Evolutionary conservation across 1,140 invertebrate genomes (phyloP).

Genomic region (Dolichoris vasculosae): DNA sequence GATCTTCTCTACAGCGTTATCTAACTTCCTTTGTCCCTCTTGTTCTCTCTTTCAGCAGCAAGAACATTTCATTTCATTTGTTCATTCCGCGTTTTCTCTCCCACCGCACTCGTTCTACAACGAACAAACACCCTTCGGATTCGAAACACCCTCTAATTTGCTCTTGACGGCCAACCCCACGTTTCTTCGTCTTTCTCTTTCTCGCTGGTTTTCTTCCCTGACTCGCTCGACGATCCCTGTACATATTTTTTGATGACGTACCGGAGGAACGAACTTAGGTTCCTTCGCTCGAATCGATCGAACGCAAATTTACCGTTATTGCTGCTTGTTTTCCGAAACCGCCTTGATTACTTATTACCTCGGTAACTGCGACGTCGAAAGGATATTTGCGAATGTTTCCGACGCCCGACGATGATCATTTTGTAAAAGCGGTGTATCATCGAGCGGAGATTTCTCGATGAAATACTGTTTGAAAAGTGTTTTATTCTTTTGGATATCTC

Average conservation of each 20-base stretch:
- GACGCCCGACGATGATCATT: too few relatives aligned
- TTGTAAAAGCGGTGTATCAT: too few relatives aligned
- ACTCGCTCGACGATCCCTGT: not conserved
- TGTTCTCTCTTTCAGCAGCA: conserved; percentile 57
- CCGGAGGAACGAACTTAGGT: not conserved
- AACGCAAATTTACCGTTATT: not conserved
- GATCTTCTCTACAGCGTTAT: conserved; percentile 20
- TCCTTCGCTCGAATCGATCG: too few relatives aligned
- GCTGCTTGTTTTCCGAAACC: too few relatives aligned
- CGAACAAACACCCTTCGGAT: conserved; percentile 66
- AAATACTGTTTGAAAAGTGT: too few relatives aligned
- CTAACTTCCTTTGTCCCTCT: conserved; percentile 54
- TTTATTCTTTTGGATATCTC: too few relatives aligned
- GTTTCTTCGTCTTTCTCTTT: conserved; percentile 33
- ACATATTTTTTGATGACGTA: conserved; percentile 38
- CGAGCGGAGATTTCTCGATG: too few relatives aligned
- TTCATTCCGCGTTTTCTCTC: conserved; percentile 65
- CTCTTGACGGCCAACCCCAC: conserved; percentile 60
- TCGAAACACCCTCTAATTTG: conserved; percentile 72
- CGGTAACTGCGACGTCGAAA: too few relatives aligned
- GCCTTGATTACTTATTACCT: too few relatives aligned
- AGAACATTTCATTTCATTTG: conserved; percentile 73
- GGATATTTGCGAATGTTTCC: too few relatives aligned
- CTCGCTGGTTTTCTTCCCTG: not conserved
- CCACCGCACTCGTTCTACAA: conserved; percentile 58